Percentiles rank a stretch among this genome's conserved stretches.
Conservation (phyloP, 2,113 vertebrate species). For the Dromas ardeola region DNA sequence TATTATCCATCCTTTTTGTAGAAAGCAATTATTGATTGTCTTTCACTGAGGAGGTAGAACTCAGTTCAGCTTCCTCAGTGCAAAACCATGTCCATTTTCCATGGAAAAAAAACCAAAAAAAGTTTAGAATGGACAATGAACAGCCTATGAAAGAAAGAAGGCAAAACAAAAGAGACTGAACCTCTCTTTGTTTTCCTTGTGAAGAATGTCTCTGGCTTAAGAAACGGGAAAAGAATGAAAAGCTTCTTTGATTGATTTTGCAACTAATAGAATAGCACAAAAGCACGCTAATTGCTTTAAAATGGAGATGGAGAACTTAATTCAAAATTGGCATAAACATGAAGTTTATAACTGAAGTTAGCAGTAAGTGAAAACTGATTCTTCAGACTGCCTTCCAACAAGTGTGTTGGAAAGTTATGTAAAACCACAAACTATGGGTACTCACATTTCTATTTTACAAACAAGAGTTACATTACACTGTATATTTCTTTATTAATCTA, state of each 20-base stretch:
- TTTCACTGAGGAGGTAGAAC: neutral
- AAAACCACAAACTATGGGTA: neutral
- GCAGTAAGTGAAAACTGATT: neutral
- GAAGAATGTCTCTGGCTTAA: neutral
- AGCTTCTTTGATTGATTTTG: constrained; percentile 24
- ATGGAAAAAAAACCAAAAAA: neutral
- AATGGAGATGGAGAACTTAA: constrained; percentile 19
- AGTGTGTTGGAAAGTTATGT: neutral
- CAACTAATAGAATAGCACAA: neutral
- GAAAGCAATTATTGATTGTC: neutral
- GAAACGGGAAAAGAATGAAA: constrained; percentile 5
- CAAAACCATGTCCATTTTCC: neutral
- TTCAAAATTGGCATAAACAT: neutral
- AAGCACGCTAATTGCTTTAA: constrained; percentile 11
- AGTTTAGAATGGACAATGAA: neutral
- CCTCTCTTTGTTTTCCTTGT: neutral
- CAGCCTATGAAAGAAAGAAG: neutral
- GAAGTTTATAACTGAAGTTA: neutral
- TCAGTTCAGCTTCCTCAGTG: neutral
- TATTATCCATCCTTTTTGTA: neutral
- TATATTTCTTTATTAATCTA: neutral
- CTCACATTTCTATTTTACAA: neutral
- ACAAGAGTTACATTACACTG: neutral
- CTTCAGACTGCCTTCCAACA: neutral
- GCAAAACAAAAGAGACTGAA: neutral